phyloP scores from a whole-genome alignment of 2,113 vertebrate species.

The Merops nubicus region DNA sequence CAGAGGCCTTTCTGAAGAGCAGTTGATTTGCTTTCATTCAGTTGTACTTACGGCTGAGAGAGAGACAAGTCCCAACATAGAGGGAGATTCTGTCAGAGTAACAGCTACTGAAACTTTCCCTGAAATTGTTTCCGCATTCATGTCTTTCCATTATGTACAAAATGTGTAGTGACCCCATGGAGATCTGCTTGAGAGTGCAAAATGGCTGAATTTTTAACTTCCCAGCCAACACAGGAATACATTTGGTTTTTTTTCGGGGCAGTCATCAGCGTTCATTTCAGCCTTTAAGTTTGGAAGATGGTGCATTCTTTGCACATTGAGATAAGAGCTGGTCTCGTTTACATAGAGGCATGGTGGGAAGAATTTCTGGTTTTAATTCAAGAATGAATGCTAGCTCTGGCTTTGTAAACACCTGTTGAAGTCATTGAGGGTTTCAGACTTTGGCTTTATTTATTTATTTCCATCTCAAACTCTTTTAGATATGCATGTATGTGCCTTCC shows the following conservation, averaged over 20 bases:
- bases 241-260: neutral
- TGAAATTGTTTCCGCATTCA: neutral
- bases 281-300: neutral
- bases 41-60: rapidly evolving
- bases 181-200: neutral
- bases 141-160: neutral
- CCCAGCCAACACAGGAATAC: neutral
- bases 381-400: neutral
- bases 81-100: neutral
- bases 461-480: neutral
- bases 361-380: conserved; percentile 21
- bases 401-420: neutral
- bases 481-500: neutral
- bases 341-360: neutral
- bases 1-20: neutral
- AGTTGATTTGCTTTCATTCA: rapidly evolving
- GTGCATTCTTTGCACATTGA: neutral
- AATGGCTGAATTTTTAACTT: neutral
- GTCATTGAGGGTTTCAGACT: neutral
- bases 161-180: neutral
- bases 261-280: neutral
- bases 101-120: neutral
- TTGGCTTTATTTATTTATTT: neutral
- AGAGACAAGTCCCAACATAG: neutral
- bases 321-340: neutral